Base-by-base conservation (phyloP, 2,888 invertebrate genomes). In the Standfussiana lucernea region DNA sequence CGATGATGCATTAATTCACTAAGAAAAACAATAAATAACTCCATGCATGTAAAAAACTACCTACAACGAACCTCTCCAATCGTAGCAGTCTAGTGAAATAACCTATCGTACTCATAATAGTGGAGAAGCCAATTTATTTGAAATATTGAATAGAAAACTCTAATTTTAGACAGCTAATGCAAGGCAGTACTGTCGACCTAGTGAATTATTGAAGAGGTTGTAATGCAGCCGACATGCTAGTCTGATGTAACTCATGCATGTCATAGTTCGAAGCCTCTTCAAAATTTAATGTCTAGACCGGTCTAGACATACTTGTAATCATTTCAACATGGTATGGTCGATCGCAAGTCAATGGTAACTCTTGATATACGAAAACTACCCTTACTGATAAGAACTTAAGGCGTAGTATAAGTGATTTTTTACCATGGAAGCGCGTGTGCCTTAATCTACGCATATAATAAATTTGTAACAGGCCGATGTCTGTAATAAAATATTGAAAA, bases 141-240 rank as follows among this genome's bases (percentile, higher is more conserved):
- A 64, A 68, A 64, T 72, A 68, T 56, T 77, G 6, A 67, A 72
- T 32, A 28, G 65, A 69, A 32, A 65, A 37, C 11, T 73, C 66
- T 70, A 50, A 70, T 45, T 84, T 80, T 80, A 82, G 74, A 70
- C 15, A 8, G 15, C 15, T 47, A 35, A 40, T 21, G 53, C 72
- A 28, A 11, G 37, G 24, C 35, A 56, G 3, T 1, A 13, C 24
- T 15, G 66, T 18, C 28, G 15, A 0, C 59, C 4, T 1, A 61
- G 24, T 80, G 85, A 70, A 84, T 82, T 84, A 80, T 82, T 73
- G 62, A 82, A 80, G 28, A 71, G 56, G 24, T 80, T 73, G 74
- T 80, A 59, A 82, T 80, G 42, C 47, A 59, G 8, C 28, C 5
- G 50, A 73, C 80, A 84, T 53, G 72, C 68, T 13, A 72, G 32